Evolutionary conservation across 2,888 invertebrate species (phyloP), one percentile per base, ranked within the genome.

Genomic region (Prenolepis imparis): DNA sequence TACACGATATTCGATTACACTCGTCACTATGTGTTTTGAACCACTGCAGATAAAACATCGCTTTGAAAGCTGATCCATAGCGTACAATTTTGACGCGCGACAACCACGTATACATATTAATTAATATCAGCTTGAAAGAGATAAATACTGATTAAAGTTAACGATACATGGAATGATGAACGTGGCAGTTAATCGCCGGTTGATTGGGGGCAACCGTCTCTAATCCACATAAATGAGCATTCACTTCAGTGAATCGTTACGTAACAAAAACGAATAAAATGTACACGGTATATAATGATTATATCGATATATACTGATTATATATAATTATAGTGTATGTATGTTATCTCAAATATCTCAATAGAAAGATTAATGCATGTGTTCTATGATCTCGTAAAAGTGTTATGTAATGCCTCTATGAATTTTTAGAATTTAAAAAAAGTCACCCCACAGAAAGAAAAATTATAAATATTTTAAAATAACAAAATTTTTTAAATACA

Each of bases 111-210:
- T 44, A 18, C 15, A 44, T 18, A 70, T 41, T 59, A 70, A 85
- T 73, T 67, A 73, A 82, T 73, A 82, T 80, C 80, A 73, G 78
- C 61, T 55, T 82, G 66, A 61, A 59, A 52, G 55, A 68, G 48
- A 41, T 63, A 77, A 78, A 72, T 61, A 81, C 52, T 80, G 70
- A 57, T 72, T 68, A 72, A 41, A 55, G 63, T 82, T 78, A 82
- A 78, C 70, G 68, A 78, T 78, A 61, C 24, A 21, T 39, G 48
- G 39, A 67, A 86, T 66, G 78, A 87, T 75, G 66, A 88, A 87
- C 77, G 86, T 8, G 55, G 61, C 21, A 75, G 75, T 84, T 87
- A 86, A 86, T 84, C 75, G 67, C 39, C 41, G 78, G 81, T 64
- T 87, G 84, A 87, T 86, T 70, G 74, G 48, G 73, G 77, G 11